Conservation (phyloP, 2,888 invertebrate genomes). For the Oligia fasciuncula region DNA sequence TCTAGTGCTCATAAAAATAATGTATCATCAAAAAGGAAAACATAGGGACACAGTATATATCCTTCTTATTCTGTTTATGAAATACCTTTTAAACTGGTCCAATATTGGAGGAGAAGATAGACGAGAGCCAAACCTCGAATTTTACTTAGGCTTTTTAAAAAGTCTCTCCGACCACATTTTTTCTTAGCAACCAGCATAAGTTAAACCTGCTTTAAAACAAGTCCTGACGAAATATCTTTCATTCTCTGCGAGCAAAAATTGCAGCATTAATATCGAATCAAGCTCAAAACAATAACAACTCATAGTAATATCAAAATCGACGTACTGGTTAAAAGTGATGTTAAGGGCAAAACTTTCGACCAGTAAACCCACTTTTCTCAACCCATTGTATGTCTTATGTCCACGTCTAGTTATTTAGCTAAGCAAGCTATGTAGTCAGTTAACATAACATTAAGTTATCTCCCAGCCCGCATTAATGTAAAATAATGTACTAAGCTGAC, state of each 20-base stretch:
- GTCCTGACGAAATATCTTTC: neutral
- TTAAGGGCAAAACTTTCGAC: neutral
- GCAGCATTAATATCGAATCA: neutral
- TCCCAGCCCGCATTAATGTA: constrained; percentile 1
- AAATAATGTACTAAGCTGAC: constrained; percentile 1
- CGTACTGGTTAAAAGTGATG: neutral
- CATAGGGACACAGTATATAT: no score
- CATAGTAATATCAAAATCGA: neutral
- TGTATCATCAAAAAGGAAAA: no score
- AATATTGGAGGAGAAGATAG: no score
- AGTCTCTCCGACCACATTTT: no score
- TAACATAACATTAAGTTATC: constrained; percentile 5
- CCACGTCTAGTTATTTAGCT: neutral
- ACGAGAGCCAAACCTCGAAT: no score
- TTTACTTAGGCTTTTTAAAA: no score
- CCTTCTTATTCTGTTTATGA: no score
- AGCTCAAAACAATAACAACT: neutral
- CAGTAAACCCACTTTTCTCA: neutral
- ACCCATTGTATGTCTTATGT: neutral
- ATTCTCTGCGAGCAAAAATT: neutral
- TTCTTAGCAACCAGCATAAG: neutral
- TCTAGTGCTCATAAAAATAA: no score
- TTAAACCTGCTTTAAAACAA: neutral
- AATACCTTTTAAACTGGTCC: no score
- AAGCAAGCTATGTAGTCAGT: constrained; percentile 5